phyloP scores from a whole-genome alignment of 2,113 vertebrate species.

The Lepus timidus region DNA sequence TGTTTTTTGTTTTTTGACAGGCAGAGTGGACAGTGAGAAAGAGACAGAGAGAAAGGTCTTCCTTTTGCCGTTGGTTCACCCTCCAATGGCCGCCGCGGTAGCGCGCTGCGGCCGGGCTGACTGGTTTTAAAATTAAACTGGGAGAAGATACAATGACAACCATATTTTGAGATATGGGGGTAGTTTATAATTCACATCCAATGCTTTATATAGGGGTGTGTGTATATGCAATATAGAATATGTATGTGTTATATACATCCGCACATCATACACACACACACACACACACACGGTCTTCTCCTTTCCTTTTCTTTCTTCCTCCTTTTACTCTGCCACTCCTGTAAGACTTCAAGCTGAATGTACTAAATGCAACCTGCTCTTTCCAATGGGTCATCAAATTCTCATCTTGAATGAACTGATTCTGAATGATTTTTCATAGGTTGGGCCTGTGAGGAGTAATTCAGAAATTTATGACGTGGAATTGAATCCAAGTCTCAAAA shows the following conservation, averaged over 20 bases:
- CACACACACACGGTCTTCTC: neutral
- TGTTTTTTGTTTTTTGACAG: no score
- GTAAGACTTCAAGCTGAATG: neutral
- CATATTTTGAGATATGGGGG: neutral
- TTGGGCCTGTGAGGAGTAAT: neutral
- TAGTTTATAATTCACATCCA: neutral
- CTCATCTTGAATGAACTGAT: constrained; percentile 40
- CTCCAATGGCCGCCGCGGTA: no score
- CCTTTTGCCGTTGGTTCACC: no score
- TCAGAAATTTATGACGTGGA: neutral
- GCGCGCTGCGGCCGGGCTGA: neutral
- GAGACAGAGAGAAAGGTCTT: no score
- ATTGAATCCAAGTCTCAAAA: constrained; percentile 1
- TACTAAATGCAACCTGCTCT: constrained; percentile 28
- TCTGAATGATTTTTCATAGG: neutral
- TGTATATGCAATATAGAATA: neutral
- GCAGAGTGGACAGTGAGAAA: no score
- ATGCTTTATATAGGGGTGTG: no score
- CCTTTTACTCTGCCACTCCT: neutral
- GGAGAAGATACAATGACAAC: neutral
- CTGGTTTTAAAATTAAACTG: constrained; percentile 45
- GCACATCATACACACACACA: neutral
- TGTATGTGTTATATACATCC: neutral
- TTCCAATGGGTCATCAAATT: constrained; percentile 32
- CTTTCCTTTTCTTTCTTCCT: neutral